Percentiles rank a stretch among this genome's conserved stretches.
Conservation (phyloP, 2,888 invertebrate species). For the Phoenoteleia sp. region DNA sequence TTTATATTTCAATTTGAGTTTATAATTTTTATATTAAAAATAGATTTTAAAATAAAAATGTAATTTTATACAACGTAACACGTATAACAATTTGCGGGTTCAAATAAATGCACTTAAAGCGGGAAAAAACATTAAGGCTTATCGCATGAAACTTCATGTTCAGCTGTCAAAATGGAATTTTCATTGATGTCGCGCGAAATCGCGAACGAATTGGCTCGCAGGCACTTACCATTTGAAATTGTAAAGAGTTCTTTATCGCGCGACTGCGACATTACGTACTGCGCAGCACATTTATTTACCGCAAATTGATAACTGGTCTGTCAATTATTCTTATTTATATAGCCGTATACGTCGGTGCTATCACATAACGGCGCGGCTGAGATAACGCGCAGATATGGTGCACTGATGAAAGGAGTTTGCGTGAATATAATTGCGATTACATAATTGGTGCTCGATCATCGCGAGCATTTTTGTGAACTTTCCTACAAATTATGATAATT, state of each 20-base stretch:
- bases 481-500: too few relatives aligned
- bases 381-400: slow-evolving; percentile 38
- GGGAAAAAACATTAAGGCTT: too few relatives aligned
- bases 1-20: too few relatives aligned
- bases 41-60: too few relatives aligned
- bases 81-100: too few relatives aligned
- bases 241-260: slow-evolving; percentile 32
- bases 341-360: slow-evolving; percentile 31
- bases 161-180: slow-evolving; percentile 25
- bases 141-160: background rate
- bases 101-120: too few relatives aligned
- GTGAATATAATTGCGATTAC: slow-evolving; percentile 30
- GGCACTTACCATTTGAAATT: slow-evolving; percentile 4
- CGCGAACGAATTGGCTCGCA: slow-evolving; percentile 15
- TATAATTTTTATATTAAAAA: too few relatives aligned
- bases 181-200: slow-evolving; percentile 22
- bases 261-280: slow-evolving; percentile 44
- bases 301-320: slow-evolving; percentile 64
- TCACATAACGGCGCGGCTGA: slow-evolving; percentile 44
- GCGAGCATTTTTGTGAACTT: too few relatives aligned
- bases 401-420: slow-evolving; percentile 24
- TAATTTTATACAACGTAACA: too few relatives aligned
- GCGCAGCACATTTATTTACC: slow-evolving; percentile 56
- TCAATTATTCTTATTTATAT: slow-evolving; percentile 68
- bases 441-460: too few relatives aligned